Percentiles rank a stretch among this genome's conserved stretches.
Evolutionary conservation across 2,113 vertebrate genomes (phyloP).

Genomic region (Zosterops borbonicus): DNA sequence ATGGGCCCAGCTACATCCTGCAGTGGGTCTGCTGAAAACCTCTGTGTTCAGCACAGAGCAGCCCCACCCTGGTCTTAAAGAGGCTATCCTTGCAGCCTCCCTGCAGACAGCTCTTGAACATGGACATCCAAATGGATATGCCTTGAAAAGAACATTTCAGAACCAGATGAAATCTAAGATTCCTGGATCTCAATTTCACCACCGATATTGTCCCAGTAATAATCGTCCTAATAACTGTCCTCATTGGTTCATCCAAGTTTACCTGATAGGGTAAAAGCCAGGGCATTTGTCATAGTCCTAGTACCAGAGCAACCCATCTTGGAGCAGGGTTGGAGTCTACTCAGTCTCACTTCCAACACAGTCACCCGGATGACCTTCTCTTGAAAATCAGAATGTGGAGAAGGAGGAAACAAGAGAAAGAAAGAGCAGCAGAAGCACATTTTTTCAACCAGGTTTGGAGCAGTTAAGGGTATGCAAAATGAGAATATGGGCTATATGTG

Average conservation of each 20-base stretch:
- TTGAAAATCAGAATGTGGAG: not conserved
- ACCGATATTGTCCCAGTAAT: not conserved
- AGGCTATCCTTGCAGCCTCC: fast-evolving
- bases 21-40: not conserved
- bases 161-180: not conserved
- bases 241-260: not conserved
- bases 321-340: not conserved
- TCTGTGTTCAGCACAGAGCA: not conserved
- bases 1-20: not conserved
- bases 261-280: not conserved
- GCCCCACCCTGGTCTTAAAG: not conserved
- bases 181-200: not conserved
- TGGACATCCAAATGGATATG: too few species aligned
- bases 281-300: not conserved
- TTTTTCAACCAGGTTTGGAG: not conserved
- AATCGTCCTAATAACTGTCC: too few species aligned
- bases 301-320: not conserved
- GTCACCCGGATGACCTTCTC: not conserved
- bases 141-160: not conserved
- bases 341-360: not conserved
- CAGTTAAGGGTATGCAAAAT: not conserved
- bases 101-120: not conserved
- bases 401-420: not conserved
- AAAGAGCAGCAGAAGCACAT: not conserved
- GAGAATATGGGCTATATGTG: not conserved